Evolutionary conservation across 1,140 invertebrate genomes (phyloP), one percentile per base, ranked within the genome.

Genomic region (Nautilus pompilius): DNA sequence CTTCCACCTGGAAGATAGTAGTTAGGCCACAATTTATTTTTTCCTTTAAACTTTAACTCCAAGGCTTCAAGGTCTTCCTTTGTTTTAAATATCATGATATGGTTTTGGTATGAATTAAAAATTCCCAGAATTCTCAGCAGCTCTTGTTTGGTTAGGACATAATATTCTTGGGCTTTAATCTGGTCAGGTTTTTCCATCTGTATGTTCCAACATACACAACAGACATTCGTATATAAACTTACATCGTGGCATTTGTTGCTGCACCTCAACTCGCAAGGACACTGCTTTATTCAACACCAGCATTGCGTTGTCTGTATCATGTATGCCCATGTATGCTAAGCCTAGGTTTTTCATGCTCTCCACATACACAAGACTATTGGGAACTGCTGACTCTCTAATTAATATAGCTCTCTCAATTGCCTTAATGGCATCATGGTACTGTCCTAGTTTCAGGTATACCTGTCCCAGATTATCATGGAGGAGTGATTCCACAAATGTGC

Each of bases 391-490:
- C 34, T 51, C 26, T 20, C 53, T 41, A 28, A 58, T 34, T 5
- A 60, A 28, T 33, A 64, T 32, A 5, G 62, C 58, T 58, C 36
- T 48, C 8, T 61, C 54, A 6, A 67, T 57, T 20, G 34, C 41
- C 10, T 46, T 53, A 26, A 60, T 26, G 5, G 62, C 62, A 15
- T 58, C 48, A 5, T 5, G 17, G 28, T 58, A 67, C 26, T 60
- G 30, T 4, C 5, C 26, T 30, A 56, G 46, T 13, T 46, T 17
- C 15, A 63, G 36, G 20, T 45, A 45, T n/a, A 63, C 45, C 6
- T 54, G 54, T 5, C 61, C 66, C 30, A 58, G 51, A 30, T 54
- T 53, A 45, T 51, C 62, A 32, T 58, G 36, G 5, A 63, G 28
- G 3, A 61, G 24, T 10, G 55, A 58, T 45, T 20, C 33, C 13